These are phyloP conservation scores for Ditylenchus weischeri DNA, from an alignment of 2,888 invertebrate species.

Conservation along the genomic window DNA sequence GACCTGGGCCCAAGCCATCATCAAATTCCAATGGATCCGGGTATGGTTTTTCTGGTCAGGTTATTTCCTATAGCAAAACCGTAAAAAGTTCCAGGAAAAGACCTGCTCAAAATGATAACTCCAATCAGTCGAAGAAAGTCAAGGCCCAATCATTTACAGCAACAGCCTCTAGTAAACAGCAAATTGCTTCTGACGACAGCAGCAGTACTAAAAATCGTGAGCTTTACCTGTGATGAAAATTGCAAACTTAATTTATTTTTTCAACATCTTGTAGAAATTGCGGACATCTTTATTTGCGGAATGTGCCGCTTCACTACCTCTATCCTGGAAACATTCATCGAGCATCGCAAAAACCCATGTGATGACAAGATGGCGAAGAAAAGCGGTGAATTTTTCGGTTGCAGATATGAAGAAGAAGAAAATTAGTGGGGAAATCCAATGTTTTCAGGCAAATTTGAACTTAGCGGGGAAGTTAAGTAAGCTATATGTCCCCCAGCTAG, in stretches of 20 bases:
- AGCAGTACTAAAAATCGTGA: background rate
- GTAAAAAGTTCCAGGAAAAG: slow-evolving; percentile 10
- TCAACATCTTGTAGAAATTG: slow-evolving; percentile 11
- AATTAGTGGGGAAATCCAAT: too few species aligned
- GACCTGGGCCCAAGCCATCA: background rate
- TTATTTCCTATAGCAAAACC: too few species aligned
- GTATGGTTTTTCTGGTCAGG: background rate
- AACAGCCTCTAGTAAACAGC: background rate
- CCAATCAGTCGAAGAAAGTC: slow-evolving; percentile 10
- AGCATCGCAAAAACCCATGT: slow-evolving; percentile 27
- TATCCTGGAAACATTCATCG: slow-evolving; percentile 28
- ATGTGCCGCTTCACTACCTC: slow-evolving; percentile 23
- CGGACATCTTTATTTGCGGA: slow-evolving; percentile 31
- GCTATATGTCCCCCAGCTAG: too few species aligned
- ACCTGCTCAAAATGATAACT: slow-evolving; percentile 12
- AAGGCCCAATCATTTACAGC: background rate
- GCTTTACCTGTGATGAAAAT: background rate
- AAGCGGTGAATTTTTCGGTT: slow-evolving; percentile 8
- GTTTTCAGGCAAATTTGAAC: too few species aligned
- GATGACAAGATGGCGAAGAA: slow-evolving; percentile 19
- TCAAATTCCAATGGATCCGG: slow-evolving; percentile 11
- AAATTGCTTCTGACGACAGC: background rate
- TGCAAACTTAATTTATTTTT: background rate
- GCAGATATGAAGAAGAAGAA: too few species aligned
- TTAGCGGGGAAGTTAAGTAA: too few species aligned